These are phyloP conservation scores for Cryptoprocta ferox DNA, from an alignment of 2,797 vertebrate species.

Conservation along the genomic window DNA sequence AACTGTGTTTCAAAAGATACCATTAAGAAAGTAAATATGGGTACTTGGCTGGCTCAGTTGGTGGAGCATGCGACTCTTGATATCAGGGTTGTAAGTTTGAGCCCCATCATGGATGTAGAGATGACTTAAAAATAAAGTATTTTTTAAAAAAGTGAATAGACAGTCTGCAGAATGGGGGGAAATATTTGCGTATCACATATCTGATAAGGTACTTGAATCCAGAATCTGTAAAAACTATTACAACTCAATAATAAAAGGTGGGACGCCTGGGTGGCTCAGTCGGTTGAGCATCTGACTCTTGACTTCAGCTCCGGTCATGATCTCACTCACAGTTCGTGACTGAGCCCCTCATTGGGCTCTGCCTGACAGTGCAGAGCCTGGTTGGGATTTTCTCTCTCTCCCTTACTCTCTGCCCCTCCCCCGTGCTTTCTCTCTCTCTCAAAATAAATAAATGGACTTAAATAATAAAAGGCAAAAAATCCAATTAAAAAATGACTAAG, in stretches of 20 bases:
- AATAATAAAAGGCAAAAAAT: not conserved
- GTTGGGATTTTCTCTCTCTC: too few species aligned
- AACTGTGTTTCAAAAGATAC: not conserved
- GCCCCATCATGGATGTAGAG: not conserved
- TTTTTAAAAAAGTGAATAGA: not conserved
- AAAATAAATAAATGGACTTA: too few species aligned
- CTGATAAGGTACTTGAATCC: not conserved
- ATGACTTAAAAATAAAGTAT: not conserved
- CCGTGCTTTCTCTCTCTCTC: too few species aligned
- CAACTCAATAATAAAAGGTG: not conserved
- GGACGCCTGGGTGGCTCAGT: too few species aligned
- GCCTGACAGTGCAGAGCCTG: too few species aligned
- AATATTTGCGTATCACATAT: not conserved
- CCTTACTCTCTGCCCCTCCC: too few species aligned
- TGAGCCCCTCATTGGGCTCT: too few species aligned
- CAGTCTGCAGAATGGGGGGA: not conserved
- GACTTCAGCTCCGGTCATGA: too few species aligned
- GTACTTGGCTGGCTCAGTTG: not conserved
- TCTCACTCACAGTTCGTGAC: too few species aligned
- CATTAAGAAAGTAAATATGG: not conserved
- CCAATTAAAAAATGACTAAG: not conserved
- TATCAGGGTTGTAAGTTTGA: not conserved
- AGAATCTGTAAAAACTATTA: not conserved
- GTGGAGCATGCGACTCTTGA: not conserved
- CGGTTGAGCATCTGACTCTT: too few species aligned